Evolutionary conservation across 2,113 vertebrate genomes (phyloP).

Genomic region (Oreochromis tanganicae): DNA sequence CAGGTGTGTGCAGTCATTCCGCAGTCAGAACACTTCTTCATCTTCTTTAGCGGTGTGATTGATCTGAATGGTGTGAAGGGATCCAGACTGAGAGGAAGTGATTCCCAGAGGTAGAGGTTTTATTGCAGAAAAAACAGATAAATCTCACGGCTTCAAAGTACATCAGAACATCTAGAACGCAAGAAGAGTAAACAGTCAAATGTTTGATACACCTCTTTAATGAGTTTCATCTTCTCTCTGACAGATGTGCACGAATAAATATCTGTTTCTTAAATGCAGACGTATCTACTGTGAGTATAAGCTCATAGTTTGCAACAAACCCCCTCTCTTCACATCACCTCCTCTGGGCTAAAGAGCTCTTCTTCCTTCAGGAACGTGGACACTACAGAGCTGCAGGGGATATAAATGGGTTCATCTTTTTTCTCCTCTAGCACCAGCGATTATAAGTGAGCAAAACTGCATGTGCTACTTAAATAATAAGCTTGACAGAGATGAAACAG

Average conservation of each 20-base stretch:
- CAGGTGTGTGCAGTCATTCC: background rate
- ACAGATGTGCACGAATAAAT: slow-evolving; percentile 90
- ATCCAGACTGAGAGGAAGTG: background rate
- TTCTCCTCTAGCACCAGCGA: slow-evolving; percentile 11
- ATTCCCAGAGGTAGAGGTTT: slow-evolving; percentile 85
- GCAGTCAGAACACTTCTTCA: background rate
- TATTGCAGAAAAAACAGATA: slow-evolving; percentile 82
- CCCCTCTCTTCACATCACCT: slow-evolving; percentile 80
- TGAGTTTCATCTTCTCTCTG: slow-evolving; percentile 76
- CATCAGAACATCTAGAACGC: slow-evolving; percentile 81
- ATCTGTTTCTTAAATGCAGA: slow-evolving; percentile 86
- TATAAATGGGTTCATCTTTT: slow-evolving; percentile 28
- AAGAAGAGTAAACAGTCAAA: slow-evolving; percentile 77
- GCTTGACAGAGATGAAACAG: slow-evolving; percentile 83
- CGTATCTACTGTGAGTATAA: slow-evolving; percentile 82
- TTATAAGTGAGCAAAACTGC: slow-evolving; percentile 54
- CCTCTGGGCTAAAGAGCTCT: slow-evolving; percentile 72
- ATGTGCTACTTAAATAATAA: slow-evolving; percentile 77
- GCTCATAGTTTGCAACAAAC: slow-evolving; percentile 77
- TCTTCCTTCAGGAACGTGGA: slow-evolving; percentile 81
- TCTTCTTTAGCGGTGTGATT: background rate
- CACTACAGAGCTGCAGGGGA: slow-evolving; percentile 80
- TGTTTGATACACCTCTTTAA: slow-evolving; percentile 81
- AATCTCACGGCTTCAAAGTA: slow-evolving; percentile 85
- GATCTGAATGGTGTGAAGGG: background rate